Evolutionary conservation across 2,888 invertebrate genomes (phyloP).

Genomic region (Argyra leucocephala): DNA sequence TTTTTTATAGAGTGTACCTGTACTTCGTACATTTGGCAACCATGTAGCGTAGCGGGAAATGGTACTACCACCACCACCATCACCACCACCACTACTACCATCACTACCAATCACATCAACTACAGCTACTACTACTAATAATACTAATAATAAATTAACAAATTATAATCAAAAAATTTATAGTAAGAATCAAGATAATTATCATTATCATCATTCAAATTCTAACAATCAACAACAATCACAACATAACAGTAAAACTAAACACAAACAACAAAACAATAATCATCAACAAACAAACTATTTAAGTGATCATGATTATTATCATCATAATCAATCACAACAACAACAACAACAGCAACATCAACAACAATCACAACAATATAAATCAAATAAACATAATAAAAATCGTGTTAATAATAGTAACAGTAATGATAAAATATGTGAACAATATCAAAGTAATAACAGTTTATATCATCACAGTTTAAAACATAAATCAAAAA

Average conservation of each 20-base stretch:
- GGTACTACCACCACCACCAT: slow-evolving; percentile 31
- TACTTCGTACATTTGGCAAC: slow-evolving; percentile 45
- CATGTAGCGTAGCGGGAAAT: slow-evolving; percentile 45
- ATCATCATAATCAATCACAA: slow-evolving; percentile 29
- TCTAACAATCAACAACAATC: slow-evolving; percentile 24
- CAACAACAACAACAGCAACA: slow-evolving; percentile 22
- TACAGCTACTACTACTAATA: slow-evolving; percentile 20
- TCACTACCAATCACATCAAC: slow-evolving; percentile 22
- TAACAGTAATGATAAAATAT: slow-evolving; percentile 22
- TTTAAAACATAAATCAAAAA: slow-evolving; percentile 33
- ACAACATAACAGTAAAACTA: slow-evolving; percentile 24
- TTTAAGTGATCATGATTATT: slow-evolving; percentile 22
- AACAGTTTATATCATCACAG: slow-evolving; percentile 32
- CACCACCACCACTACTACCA: slow-evolving; percentile 25
- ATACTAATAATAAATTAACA: slow-evolving; percentile 5
- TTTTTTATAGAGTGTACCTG: slow-evolving; percentile 41
- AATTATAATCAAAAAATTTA: slow-evolving; percentile 4
- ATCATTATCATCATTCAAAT: slow-evolving; percentile 16
- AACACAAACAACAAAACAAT: slow-evolving; percentile 27
- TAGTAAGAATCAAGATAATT: slow-evolving; percentile 10
- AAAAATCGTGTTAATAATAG: slow-evolving; percentile 21
- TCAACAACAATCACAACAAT: slow-evolving; percentile 23
- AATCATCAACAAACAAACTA: slow-evolving; percentile 23
- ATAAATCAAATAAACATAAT: slow-evolving; percentile 4
- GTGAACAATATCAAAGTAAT: slow-evolving; percentile 32